Conservation (phyloP, 2,113 vertebrate genomes). For the Etheostoma spectabile region DNA sequence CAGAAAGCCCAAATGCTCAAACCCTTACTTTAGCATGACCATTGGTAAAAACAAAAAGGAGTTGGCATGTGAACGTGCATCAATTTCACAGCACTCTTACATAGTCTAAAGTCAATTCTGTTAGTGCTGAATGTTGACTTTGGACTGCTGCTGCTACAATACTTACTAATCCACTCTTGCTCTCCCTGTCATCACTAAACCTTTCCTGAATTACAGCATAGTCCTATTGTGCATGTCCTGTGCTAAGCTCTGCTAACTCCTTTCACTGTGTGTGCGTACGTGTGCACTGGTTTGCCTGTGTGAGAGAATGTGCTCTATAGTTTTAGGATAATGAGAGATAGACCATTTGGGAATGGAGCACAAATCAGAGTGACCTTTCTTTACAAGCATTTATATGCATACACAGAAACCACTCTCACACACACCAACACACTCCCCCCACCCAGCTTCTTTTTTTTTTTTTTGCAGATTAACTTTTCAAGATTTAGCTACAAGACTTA, state of each 20-base stretch:
- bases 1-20: not conserved
- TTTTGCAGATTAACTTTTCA: constrained; percentile 87
- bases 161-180: constrained; percentile 62
- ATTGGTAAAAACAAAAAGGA: not conserved
- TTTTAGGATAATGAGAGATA: constrained; percentile 46
- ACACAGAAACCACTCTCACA: constrained; percentile 18
- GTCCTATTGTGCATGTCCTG: constrained; percentile 62
- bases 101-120: constrained; percentile 40
- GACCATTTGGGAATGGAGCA: constrained; percentile 46
- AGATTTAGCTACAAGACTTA: constrained; percentile 86
- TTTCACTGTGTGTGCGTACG: constrained; percentile 27
- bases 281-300: constrained; percentile 4
- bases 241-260: constrained; percentile 68
- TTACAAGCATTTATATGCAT: constrained; percentile 45
- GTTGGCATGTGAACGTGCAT: constrained; percentile 6
- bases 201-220: constrained; percentile 67
- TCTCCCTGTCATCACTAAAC: constrained; percentile 59
- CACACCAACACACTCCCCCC: not conserved
- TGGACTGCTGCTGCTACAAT: constrained; percentile 36
- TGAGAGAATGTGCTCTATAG: constrained; percentile 5
- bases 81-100: not conserved
- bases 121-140: constrained; percentile 46
- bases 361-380: constrained; percentile 69
- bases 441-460: too few species aligned
- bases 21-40: not conserved